Evolutionary conservation across 1,140 invertebrate species (phyloP), one percentile per base, ranked within the genome.

Genomic region (Listronotus oregonensis): DNA sequence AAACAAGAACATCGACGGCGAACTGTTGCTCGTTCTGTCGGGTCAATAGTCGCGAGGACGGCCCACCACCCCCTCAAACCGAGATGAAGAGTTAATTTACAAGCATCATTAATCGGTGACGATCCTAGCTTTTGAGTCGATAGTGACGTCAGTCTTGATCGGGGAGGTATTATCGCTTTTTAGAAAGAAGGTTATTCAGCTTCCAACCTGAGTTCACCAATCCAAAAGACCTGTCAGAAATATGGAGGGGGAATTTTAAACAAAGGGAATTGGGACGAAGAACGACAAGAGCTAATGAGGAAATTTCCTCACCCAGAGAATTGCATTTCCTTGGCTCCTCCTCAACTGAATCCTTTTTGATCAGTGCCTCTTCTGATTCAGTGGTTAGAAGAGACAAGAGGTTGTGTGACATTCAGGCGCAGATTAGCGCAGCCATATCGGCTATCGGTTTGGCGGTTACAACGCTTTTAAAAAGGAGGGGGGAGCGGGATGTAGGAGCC

Each of bases 201-300:
- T 1, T 27, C 21, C 1, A 27, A 27, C 5, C 21, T 27, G 21
- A 27, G 44, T 47, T n/a, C 8, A 47, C 14, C 44, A 5, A 11
- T 47, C 3, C n/a, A 47, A 18, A 14, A n/a, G 15, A 14, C 17
- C 44, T 47, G 4, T 11, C n/a, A 11, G n/a, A 47, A 47, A 47
- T 47, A 9, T 47, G 44, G 44, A n/a, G 3, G 8, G n/a, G 44
- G n/a, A n/a, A 47, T 47, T 47, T 47, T 47, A 47, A 11, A 47
- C 10, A 47, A 18, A 9, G 44, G 44, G 2, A 3, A 5, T 2
- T 3, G 15, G 1, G 44, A 47, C 10, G 15, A 47, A 10, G 44
- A 47, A 47, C 1, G 44, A 6, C 10, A 47, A 15, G 44, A n/a
- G 4, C n/a, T 47, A 47, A 47, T 18, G n/a, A 18, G 12, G 9